Conservation (phyloP, 2,113 vertebrate genomes). For the Clarias batrachus region DNA sequence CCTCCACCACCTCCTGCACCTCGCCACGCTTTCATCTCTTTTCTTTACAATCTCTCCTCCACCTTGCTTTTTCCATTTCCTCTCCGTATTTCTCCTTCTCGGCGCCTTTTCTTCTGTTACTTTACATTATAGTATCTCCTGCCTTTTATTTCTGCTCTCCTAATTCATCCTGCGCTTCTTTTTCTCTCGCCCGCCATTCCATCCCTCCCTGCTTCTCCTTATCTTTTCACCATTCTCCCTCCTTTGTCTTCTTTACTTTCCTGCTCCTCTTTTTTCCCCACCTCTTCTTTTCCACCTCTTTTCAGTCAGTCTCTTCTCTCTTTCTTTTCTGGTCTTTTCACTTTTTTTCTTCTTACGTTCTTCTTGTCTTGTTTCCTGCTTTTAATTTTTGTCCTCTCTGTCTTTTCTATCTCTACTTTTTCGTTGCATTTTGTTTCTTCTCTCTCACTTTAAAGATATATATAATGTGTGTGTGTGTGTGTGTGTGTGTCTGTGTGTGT, state of each 20-base stretch:
- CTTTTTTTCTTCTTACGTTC: background rate
- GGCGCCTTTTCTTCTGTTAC: background rate
- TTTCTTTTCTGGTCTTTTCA: background rate
- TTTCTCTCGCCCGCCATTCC: background rate
- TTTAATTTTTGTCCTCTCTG: background rate
- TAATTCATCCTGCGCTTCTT: background rate
- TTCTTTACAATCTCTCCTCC: background rate
- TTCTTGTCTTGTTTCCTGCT: background rate
- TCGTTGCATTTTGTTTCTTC: background rate
- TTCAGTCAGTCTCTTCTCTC: background rate
- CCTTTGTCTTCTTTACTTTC: background rate
- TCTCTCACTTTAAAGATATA: background rate
- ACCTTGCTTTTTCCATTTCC: background rate
- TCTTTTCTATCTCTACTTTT: background rate
- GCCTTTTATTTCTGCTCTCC: background rate
- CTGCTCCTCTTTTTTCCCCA: background rate
- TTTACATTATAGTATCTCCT: background rate
- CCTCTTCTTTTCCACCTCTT: background rate
- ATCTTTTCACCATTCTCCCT: background rate
- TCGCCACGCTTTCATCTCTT: background rate
- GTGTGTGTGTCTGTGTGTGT: constrained; percentile 13
- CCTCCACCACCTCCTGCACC: background rate
- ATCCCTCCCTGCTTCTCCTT: background rate
- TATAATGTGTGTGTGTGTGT: constrained; percentile 22
- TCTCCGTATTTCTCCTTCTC: background rate